Base-by-base conservation (phyloP, 2,888 invertebrate genomes). In the Xylophagus ater region DNA sequence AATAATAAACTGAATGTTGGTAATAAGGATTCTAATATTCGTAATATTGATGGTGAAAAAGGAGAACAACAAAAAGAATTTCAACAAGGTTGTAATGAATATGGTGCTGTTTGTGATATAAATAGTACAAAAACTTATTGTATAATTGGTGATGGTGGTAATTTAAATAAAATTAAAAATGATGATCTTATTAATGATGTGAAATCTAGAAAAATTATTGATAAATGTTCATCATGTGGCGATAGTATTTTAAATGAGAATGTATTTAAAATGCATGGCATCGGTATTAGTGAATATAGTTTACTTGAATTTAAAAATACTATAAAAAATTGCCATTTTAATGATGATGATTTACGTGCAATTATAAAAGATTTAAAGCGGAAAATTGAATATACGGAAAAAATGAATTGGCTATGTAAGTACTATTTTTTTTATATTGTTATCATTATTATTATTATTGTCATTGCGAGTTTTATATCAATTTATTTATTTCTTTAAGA, bases 401-500 rank as follows among this genome's bases (percentile, higher is more conserved):
- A 59, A 50, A 65, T 65, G 62, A 65, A 65, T 55, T 65, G 65
- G 65, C 51, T 65, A 59, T 65, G 65, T 65, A 49, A 65, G 65
- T 65, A 49, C 5, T 43, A 36, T 36, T 18, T 35, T 35, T 15
- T 34, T 32, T 28, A n/a, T 28, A 12, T 28, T 28, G 7, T 13
- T 10, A 28, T 12, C 7, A 28, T 2, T n/a, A n/a, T n/a, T n/a
- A n/a, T n/a, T n/a, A n/a, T n/a, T n/a, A n/a, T n/a, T n/a, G n/a
- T n/a, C n/a, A n/a, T n/a, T n/a, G n/a, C n/a, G n/a, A n/a, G n/a
- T n/a, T n/a, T n/a, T n/a, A n/a, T n/a, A n/a, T n/a, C n/a, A n/a
- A n/a, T n/a, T n/a, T n/a, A n/a, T n/a, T n/a, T n/a, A n/a, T n/a
- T n/a, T n/a, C n/a, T n/a, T n/a, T n/a, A n/a, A n/a, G n/a, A n/a